Base-by-base conservation (phyloP, 2,113 vertebrate species). In the Phylloscopus trochilus region DNA sequence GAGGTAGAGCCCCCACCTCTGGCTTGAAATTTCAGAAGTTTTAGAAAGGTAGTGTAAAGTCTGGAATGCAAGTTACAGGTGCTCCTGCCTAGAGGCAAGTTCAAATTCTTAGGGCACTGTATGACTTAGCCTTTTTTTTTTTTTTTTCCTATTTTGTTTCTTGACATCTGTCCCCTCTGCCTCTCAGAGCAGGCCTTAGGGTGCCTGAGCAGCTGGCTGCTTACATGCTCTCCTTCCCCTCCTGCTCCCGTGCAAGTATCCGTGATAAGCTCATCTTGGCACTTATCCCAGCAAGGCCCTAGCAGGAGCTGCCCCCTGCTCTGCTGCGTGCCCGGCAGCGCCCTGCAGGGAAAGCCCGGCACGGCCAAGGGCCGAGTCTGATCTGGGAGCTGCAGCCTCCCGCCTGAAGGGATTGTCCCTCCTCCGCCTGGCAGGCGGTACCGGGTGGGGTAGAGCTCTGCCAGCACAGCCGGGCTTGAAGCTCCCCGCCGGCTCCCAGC, bases 311-410 rank as follows among this genome's bases (percentile, higher is more conserved):
- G 64, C 8, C 4, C 6, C 9, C 15, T 27, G 52, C 33, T 41
- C 44, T 22, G 80, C 66, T 70, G 46, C 0, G 0, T 23, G 75
- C 59, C 35, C 0, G 2, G 69, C 68, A 30, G 55, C 0, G 14
- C 46, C 37, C 64, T 11, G 64, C 49, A 9, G 66, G 41, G 74
- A 55, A 49, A 21, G 13, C 55, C 49, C 0, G 1, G 26, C 1
- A 1, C 47, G 30, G 0, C 22, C 18, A 0, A 9, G 83, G 64
- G 23, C 46, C 47, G 7, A 49, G 37, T 20, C 77, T 92, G 22
- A 94, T 89, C 84, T 23, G 17, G 51, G 74, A 47, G 66, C 84
- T 85, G 84, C 87, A 93, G 84, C 74, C 84, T 81, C 30, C 41
- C 47, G 16, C 2, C 0, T 4, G 62, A 70, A 72, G 90, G 56